Evolutionary conservation across 2,797 vertebrate genomes (phyloP), one percentile per base, ranked within the genome.

Genomic region (Geotria australis): DNA sequence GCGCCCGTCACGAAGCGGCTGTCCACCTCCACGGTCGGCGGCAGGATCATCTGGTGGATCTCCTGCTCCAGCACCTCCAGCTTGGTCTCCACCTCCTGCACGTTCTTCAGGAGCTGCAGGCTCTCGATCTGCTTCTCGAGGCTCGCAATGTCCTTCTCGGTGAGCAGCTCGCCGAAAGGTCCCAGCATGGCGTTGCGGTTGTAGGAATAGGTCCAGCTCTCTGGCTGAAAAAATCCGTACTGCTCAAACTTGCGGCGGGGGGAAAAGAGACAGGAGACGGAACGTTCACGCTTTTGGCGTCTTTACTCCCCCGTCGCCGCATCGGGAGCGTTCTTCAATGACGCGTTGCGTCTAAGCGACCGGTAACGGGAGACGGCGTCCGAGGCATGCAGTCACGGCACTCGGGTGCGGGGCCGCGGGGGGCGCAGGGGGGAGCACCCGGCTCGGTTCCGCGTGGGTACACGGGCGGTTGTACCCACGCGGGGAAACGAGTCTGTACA

Each of bases 61-160:
- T 93, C 76, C 56, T 68, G 73, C 65, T 88, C 80, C 56, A 77
- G 72, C 62, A 76, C 73, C 62, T 76, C 74, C 60, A 80, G 67
- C 63, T 77, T 78, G 45, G 72, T 81, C 71, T 81, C 81, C 5
- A 83, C 79, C 57, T 73, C 77, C 56, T 79, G 79, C 5, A 75
- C 79, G 65, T 85, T 80, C 67, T 82, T 82, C 78, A 91, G 76
- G 58, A 95, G 83, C 65, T 82, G 85, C 58, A 95, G 76, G 68
- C 86, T 91, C 67, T 91, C 84, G 57, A 91, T 85, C 68, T 83
- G 86, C 74, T 76, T 79, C 68, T 95, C 88, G 63, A 95, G 80
- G 60, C 72, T 75, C 62, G 76, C 73, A 57, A 91, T 66, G 64
- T 96, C 89, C 5, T 73, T 74, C 67, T 95, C 86, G 2, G 79